Evolutionary conservation across 1,140 invertebrate genomes (phyloP), one percentile per base, ranked within the genome.

Genomic region (Anoplolepis gracilipes): DNA sequence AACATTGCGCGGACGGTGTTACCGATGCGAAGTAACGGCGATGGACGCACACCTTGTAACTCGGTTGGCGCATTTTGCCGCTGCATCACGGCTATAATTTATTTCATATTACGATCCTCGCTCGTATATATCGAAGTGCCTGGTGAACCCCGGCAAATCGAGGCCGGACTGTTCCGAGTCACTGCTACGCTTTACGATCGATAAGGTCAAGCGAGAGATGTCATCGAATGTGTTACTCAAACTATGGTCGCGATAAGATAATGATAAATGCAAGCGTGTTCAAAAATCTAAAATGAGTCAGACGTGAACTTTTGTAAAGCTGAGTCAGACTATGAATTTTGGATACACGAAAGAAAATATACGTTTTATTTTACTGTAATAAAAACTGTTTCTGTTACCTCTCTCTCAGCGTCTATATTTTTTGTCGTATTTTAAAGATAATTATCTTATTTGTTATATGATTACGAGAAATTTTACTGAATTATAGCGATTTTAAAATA

Each of bases 71-170:
- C 64, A 57, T 79, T 79, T 42, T 57, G 77, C 76, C 76, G 77
- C 78, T 33, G 36, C 78, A 70, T 72, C 78, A 59, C 53, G 19
- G 53, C 67, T 82, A 73, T 82, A 82, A 82, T 82, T 82, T 82
- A 82, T 82, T 82, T 82, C 67, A 55, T 73, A 82, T 73, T 82
- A 72, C 78, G 78, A 11, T 81, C 78, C 36, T 82, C 64, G 78
- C 33, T 25, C 46, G 5, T 53, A 53, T 55, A 55, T 36, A 81
- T 82, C 78, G 78, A 82, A 82, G 53, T 82, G 78, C 33, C 65
- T 22, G 64, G 10, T 33, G 62, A 79, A 70, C 65, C 42, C 65
- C 33, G 62, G 16, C 57, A 61, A 49, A 19, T 8, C 64, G 62
- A n/a, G n/a, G n/a, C n/a, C 67, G 4, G 67, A 11, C 78, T 55